Evolutionary conservation across 2,797 vertebrate species (phyloP).

Genomic region (Prionace glauca): DNA sequence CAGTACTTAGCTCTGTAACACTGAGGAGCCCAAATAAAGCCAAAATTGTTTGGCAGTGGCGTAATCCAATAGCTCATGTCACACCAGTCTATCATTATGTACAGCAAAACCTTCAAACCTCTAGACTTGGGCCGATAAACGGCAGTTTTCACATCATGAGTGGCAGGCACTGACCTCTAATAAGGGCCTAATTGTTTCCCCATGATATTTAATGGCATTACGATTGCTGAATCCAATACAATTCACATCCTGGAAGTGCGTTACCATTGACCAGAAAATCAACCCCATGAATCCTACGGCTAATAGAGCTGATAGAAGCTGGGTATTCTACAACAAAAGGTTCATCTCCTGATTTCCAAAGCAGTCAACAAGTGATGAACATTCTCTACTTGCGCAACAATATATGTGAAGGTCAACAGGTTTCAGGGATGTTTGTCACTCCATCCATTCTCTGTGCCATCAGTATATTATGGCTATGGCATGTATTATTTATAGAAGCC

Average conservation of each 20-base stretch:
- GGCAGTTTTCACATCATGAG: not conserved
- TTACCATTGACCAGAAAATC: not conserved
- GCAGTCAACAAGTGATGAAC: not conserved
- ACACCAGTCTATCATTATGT: not conserved
- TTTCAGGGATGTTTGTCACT: not conserved
- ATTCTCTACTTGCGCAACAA: not conserved
- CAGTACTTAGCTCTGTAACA: too few relatives aligned
- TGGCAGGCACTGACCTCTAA: not conserved
- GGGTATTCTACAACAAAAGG: not conserved
- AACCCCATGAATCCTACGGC: not conserved
- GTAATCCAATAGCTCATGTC: not conserved
- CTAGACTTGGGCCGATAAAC: not conserved
- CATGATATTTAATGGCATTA: not conserved
- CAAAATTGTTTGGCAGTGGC: not conserved
- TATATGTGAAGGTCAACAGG: not conserved
- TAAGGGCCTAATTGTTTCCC: not conserved
- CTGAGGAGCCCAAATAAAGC: too few relatives aligned
- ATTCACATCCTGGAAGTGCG: not conserved
- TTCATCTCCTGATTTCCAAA: not conserved
- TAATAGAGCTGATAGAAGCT: not conserved
- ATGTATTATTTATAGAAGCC: not conserved
- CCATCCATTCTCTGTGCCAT: not conserved
- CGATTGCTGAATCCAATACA: not conserved
- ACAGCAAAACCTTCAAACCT: not conserved
- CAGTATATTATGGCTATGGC: not conserved